Percentiles rank a stretch among this genome's conserved stretches.
Evolutionary conservation across 2,797 vertebrate species (phyloP).

Genomic region (Microcaecilia unicolor): DNA sequence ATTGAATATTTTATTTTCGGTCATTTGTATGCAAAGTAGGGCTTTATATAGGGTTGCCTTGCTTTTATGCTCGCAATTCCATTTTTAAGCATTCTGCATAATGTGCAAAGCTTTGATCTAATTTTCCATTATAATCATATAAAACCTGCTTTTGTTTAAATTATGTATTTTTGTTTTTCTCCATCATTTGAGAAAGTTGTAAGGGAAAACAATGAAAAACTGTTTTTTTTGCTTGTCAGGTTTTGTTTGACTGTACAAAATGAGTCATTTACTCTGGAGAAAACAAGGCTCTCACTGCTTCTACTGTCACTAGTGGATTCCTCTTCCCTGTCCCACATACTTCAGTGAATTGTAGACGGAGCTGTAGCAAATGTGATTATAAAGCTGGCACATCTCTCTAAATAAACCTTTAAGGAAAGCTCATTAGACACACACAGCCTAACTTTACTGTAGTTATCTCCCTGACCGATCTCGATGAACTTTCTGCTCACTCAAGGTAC

Average conservation of each 20-base stretch:
- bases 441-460: conserved; percentile 1
- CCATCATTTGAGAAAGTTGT: background rate
- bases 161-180: background rate
- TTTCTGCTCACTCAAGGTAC: background rate
- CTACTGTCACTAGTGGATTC: conserved; percentile 1
- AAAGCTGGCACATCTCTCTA: background rate
- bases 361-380: background rate
- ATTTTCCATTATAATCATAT: too few relatives aligned
- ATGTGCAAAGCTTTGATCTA: too few relatives aligned
- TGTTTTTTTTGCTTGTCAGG: background rate
- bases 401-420: background rate
- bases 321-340: background rate
- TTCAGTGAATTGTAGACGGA: background rate
- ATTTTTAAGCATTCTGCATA: too few relatives aligned
- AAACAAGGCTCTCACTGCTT: background rate
- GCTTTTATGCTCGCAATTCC: too few relatives aligned
- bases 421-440: background rate
- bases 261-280: conserved; percentile 3
- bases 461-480: background rate
- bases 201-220: background rate
- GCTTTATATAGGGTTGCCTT: too few relatives aligned
- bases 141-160: too few relatives aligned
- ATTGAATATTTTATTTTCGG: too few relatives aligned
- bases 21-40: too few relatives aligned
- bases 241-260: background rate